A percentile compares a stretch with the other conserved stretches of the same genome.
Conservation (phyloP, 2,888 invertebrate genomes). For the Dynastes tityus region DNA sequence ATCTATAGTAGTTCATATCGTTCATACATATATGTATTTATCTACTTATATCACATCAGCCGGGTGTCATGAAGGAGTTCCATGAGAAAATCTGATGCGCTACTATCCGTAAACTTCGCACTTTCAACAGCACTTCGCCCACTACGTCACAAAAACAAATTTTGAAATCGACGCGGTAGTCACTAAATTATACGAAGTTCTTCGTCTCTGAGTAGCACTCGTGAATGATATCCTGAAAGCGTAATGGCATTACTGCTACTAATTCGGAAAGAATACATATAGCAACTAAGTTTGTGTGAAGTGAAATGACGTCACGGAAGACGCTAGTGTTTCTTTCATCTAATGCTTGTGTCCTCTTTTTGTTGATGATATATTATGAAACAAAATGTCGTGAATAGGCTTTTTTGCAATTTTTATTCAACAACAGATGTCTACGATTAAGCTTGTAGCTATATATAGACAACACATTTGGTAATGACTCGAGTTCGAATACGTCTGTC, state of each 20-base stretch:
- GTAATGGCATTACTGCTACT: conserved; percentile 8
- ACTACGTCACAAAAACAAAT: conserved; percentile 7
- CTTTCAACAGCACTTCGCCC: neutral
- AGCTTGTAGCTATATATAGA: conserved; percentile 1
- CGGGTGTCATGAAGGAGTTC: no score
- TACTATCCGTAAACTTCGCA: conserved; percentile 3
- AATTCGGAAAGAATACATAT: conserved; percentile 10
- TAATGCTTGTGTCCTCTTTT: conserved; percentile 18
- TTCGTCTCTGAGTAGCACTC: neutral
- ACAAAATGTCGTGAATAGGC: conserved; percentile 19
- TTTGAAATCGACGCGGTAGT: neutral
- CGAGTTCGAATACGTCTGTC: neutral
- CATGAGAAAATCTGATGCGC: no score
- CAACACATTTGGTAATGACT: conserved; percentile 27
- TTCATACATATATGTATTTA: no score
- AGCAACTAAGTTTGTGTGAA: conserved; percentile 31
- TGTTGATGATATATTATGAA: conserved; percentile 20
- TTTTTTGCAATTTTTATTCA: conserved; percentile 37
- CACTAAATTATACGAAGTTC: neutral
- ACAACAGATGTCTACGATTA: conserved; percentile 16
- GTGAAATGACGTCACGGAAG: conserved; percentile 37
- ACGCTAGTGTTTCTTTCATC: conserved; percentile 18
- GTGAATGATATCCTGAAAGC: conserved; percentile 24
- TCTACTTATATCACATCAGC: no score
- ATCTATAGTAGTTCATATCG: no score